Conservation (phyloP, 2,113 vertebrate genomes). For the Neofelis nebulosa region DNA sequence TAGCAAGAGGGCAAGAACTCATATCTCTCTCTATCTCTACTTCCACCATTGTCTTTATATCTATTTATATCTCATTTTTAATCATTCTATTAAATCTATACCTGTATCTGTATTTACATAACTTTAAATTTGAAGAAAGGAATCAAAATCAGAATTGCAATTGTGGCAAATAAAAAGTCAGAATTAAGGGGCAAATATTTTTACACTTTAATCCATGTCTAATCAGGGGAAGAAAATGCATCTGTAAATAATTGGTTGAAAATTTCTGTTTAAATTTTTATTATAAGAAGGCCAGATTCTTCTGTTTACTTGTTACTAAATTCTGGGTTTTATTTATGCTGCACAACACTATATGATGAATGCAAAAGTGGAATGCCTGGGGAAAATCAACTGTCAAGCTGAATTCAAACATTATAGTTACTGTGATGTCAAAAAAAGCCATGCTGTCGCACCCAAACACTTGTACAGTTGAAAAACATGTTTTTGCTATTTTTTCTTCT, state of each 20-base stretch:
- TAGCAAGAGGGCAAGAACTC: not conserved
- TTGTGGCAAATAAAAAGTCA: not conserved
- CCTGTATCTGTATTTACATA: not conserved
- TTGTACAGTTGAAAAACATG: not conserved
- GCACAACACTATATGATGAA: not conserved
- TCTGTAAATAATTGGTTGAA: not conserved
- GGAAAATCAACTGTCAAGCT: not conserved
- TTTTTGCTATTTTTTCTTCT: not conserved
- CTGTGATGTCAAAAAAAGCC: not conserved
- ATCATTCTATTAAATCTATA: not conserved
- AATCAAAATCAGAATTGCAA: not conserved
- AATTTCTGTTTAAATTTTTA: slow-evolving; percentile 43
- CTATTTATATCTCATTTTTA: not conserved
- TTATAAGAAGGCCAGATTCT: not conserved
- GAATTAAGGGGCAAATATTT: not conserved
- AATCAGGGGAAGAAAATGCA: not conserved
- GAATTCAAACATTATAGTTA: not conserved
- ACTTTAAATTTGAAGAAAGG: not conserved
- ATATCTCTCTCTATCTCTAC: not conserved
- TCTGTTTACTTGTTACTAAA: not conserved
- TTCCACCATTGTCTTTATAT: not conserved
- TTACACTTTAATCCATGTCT: not conserved
- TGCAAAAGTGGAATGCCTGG: not conserved
- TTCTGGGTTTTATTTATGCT: not conserved
- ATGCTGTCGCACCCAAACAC: not conserved